Conservation (phyloP, 2,113 vertebrate species). For the Gopherus evgoodei region DNA sequence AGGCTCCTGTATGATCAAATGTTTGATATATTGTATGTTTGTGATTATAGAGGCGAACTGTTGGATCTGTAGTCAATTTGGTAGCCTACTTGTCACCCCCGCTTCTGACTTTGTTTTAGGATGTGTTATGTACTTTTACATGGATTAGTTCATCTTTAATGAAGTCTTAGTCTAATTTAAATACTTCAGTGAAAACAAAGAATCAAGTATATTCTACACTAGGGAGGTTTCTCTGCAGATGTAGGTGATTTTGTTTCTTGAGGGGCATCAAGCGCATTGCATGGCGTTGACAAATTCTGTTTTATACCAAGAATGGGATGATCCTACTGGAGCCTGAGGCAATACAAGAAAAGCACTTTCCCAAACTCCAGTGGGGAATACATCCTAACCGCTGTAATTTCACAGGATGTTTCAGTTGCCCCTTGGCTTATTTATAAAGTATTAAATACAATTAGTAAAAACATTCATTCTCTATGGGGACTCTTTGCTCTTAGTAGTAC, state of each 20-base stretch:
- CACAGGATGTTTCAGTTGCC: slow-evolving; percentile 24
- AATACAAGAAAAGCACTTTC: slow-evolving; percentile 17
- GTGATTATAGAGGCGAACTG: not conserved
- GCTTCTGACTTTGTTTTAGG: not conserved
- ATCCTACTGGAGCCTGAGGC: slow-evolving; percentile 19
- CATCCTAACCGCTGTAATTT: not conserved
- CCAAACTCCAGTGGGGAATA: slow-evolving; percentile 9
- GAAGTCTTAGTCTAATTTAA: not conserved
- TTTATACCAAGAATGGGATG: not conserved
- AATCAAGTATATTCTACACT: not conserved
- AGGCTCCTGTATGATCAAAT: not conserved
- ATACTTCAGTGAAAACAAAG: not conserved
- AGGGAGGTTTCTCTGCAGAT: not conserved
- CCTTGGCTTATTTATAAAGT: slow-evolving; percentile 40
- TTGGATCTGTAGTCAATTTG: not conserved
- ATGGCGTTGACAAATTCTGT: slow-evolving; percentile 1
- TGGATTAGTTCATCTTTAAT: not conserved
- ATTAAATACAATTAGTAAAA: slow-evolving; percentile 55
- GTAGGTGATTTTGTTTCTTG: not conserved
- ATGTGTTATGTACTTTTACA: not conserved
- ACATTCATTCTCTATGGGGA: slow-evolving; percentile 5
- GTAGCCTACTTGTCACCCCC: not conserved
- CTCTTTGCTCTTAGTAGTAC: not conserved
- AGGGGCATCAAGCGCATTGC: not conserved
- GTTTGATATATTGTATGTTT: not conserved